phyloP scores from a whole-genome alignment of 2,113 vertebrate species.

The Prinia subflava region DNA sequence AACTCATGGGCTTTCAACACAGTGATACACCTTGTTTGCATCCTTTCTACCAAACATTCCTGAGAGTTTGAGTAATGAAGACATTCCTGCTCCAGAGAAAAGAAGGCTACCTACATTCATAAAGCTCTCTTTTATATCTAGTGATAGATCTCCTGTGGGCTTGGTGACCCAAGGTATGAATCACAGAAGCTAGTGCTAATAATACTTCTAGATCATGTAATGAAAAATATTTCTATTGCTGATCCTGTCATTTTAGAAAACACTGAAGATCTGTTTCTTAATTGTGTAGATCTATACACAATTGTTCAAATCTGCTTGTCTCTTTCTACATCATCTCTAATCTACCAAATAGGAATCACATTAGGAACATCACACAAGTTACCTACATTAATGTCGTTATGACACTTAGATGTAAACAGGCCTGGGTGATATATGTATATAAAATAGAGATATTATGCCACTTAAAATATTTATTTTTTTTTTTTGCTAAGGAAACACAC shows the following conservation, averaged over 20 bases:
- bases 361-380: neutral
- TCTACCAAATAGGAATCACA: neutral
- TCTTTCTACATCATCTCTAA: neutral
- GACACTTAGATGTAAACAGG: neutral
- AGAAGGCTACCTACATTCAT: neutral
- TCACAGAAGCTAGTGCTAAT: neutral
- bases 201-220: neutral
- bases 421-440: neutral
- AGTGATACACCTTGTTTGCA: neutral
- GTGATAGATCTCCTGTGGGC: neutral
- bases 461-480: neutral
- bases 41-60: neutral
- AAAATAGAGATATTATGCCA: neutral
- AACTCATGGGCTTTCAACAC: neutral
- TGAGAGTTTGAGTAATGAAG: neutral
- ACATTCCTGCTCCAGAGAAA: neutral
- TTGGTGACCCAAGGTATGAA: neutral
- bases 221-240: neutral
- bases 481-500: neutral
- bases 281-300: neutral
- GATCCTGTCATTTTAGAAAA: neutral
- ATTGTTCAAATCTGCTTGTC: neutral
- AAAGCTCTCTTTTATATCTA: neutral
- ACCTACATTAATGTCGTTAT: neutral
- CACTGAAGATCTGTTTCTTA: neutral